Conservation (phyloP, 1,140 invertebrate genomes). For the Charaxes varanes region DNA sequence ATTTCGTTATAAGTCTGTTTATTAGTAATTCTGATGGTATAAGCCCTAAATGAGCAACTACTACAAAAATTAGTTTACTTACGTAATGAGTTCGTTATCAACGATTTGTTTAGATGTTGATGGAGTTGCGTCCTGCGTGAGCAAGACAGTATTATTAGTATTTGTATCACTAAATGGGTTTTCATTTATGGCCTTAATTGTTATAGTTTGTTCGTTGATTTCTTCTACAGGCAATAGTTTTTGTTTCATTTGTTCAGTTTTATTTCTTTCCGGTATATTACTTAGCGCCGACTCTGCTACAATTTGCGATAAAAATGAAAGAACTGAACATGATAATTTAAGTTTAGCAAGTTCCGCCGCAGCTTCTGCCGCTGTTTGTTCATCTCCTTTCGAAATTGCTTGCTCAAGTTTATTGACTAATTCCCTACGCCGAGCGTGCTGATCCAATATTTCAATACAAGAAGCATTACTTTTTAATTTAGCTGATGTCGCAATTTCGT, state of each 20-base stretch:
- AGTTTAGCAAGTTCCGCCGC: conserved; percentile 56
- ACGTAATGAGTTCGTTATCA: conserved; percentile 20
- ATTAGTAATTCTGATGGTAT: too few relatives aligned
- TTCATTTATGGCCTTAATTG: too few relatives aligned
- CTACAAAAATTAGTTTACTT: conserved; percentile 9
- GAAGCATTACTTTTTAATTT: neutral
- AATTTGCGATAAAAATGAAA: conserved; percentile 64
- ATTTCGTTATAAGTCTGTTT: too few relatives aligned
- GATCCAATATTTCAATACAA: conserved; percentile 25
- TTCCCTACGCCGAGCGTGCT: conserved; percentile 43
- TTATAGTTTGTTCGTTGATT: too few relatives aligned
- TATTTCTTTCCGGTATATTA: neutral
- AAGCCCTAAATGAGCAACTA: too few relatives aligned
- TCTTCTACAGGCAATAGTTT: too few relatives aligned
- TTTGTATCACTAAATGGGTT: neutral
- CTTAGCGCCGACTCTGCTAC: conserved; percentile 14
- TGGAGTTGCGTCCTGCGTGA: neutral
- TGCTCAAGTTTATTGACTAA: conserved; percentile 61
- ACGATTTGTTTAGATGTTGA: conserved; percentile 1
- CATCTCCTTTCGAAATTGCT: conserved; percentile 60
- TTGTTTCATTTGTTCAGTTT: neutral
- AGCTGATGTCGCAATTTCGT: conserved; percentile 3
- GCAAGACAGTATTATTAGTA: too few relatives aligned
- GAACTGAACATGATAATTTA: conserved; percentile 54
- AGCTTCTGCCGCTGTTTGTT: conserved; percentile 54